A percentile compares a stretch with the other conserved stretches of the same genome.
phyloP scores from a whole-genome alignment of 1,140 invertebrate species.

The Palaemon carinicauda region DNA sequence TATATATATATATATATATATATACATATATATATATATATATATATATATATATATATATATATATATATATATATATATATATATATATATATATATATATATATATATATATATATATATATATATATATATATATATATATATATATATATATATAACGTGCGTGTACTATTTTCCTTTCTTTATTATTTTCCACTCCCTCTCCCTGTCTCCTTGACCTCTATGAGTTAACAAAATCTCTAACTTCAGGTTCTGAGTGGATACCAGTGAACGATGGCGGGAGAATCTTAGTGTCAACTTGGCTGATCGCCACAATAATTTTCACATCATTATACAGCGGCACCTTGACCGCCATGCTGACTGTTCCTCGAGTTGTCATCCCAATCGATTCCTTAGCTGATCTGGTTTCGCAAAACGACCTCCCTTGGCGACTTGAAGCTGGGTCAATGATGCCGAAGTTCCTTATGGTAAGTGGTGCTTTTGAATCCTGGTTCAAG shows the following conservation, averaged over 20 bases:
- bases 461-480: neutral
- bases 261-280: conserved; percentile 2
- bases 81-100: neutral
- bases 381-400: conserved; percentile 37
- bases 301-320: conserved; percentile 25
- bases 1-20: neutral
- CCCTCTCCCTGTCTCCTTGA: neutral
- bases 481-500: too few species aligned
- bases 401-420: conserved; percentile 15
- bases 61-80: neutral
- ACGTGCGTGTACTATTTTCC: neutral
- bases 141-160: neutral
- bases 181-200: neutral
- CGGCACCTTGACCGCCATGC: conserved; percentile 28
- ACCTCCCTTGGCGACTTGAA: conserved; percentile 21
- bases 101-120: neutral
- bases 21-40: neutral
- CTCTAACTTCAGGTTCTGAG: neutral
- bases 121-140: too few species aligned
- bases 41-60: neutral
- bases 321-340: conserved; percentile 25
- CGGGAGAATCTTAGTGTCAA: neutral
- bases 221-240: too few species aligned
- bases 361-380: conserved; percentile 26
- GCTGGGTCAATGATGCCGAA: neutral